Conservation (phyloP, 2,797 vertebrate species). For the Galagoides demidoff region DNA sequence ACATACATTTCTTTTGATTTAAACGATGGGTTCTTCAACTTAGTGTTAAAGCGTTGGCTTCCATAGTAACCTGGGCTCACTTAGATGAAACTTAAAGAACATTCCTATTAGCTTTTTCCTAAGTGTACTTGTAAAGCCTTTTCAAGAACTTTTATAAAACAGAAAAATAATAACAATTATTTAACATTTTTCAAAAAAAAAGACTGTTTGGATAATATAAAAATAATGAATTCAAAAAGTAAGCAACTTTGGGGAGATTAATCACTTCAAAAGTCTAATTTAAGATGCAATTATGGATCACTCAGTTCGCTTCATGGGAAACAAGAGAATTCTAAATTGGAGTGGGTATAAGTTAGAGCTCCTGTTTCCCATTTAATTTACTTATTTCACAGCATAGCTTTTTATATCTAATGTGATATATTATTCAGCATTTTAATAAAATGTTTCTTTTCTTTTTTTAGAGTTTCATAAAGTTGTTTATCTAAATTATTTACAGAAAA, state of each 20-base stretch:
- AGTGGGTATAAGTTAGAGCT: conserved; percentile 14
- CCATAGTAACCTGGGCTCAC: not conserved
- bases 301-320: not conserved
- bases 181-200: conserved; percentile 67
- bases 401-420: not conserved
- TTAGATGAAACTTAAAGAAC: conserved; percentile 10
- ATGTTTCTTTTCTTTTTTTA: not conserved
- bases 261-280: conserved; percentile 65
- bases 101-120: conserved; percentile 50
- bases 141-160: conserved; percentile 14
- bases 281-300: conserved; percentile 56
- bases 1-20: not conserved
- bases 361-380: conserved; percentile 49
- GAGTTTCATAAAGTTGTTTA: not conserved
- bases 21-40: not conserved
- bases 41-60: not conserved
- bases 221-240: conserved; percentile 64
- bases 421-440: not conserved
- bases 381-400: not conserved
- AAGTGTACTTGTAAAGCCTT: conserved; percentile 45
- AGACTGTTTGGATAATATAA: conserved; percentile 52
- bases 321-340: conserved; percentile 42
- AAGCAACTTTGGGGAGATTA: conserved; percentile 53
- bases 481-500: not conserved
- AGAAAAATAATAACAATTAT: conserved; percentile 40